These are phyloP conservation scores for Eristalinus aeneus DNA, from an alignment of 2,888 invertebrate species.

Conservation along the genomic window DNA sequence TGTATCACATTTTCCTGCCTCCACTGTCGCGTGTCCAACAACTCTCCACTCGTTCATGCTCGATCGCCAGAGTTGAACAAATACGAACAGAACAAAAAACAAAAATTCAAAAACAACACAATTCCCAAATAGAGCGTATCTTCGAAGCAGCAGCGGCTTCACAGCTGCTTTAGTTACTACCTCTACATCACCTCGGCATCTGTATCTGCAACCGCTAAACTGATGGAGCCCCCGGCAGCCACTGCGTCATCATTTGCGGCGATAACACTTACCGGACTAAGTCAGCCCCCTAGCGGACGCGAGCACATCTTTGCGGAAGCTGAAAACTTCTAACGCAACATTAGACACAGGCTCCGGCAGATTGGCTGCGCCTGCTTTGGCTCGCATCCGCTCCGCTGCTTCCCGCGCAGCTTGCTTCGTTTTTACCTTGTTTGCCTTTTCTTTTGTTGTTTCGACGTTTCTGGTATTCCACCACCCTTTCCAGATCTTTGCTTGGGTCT, in stretches of 20 bases:
- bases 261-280: slow-evolving; percentile 36
- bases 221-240: slow-evolving; percentile 26
- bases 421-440: background rate
- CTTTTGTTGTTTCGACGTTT: slow-evolving; percentile 27
- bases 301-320: slow-evolving; percentile 44
- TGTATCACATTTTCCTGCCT: background rate
- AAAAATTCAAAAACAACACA: slow-evolving; percentile 5
- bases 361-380: slow-evolving; percentile 42
- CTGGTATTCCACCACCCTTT: slow-evolving; percentile 46
- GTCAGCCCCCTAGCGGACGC: slow-evolving; percentile 19
- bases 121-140: slow-evolving; percentile 11
- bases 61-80: slow-evolving; percentile 39
- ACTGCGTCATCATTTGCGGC: slow-evolving; percentile 59
- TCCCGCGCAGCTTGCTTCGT: background rate
- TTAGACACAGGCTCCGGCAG: slow-evolving; percentile 19
- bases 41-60: slow-evolving; percentile 20
- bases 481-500: slow-evolving; percentile 30
- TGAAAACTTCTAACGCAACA: slow-evolving; percentile 58
- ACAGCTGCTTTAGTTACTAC: slow-evolving; percentile 20
- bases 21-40: slow-evolving; percentile 1
- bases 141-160: slow-evolving; percentile 4
- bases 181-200: background rate
- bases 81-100: slow-evolving; percentile 15
- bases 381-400: background rate
- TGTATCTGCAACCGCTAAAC: slow-evolving; percentile 7